Percentiles rank a stretch among this genome's conserved stretches.
Evolutionary conservation across 1,140 invertebrate genomes (phyloP).

Genomic region (Archivesica marissinica): DNA sequence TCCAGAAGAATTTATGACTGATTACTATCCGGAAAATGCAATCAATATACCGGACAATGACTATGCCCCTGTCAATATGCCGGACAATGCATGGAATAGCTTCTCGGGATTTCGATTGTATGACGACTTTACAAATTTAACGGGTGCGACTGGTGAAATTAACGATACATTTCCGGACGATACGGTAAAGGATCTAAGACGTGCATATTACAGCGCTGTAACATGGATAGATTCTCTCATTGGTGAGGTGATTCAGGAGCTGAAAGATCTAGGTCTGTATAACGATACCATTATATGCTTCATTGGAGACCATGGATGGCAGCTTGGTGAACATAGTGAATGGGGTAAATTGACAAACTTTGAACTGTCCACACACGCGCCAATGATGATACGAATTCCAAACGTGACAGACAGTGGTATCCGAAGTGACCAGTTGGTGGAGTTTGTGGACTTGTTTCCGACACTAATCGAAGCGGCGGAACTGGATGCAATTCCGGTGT

Average conservation of each 20-base stretch:
- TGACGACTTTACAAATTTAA: conserved; percentile 37
- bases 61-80: conserved; percentile 49
- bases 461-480: conserved; percentile 90
- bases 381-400: conserved; percentile 39
- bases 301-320: conserved; percentile 95
- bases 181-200: conserved; percentile 63
- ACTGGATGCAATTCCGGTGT: conserved; percentile 85
- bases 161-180: conserved; percentile 52
- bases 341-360: conserved; percentile 96
- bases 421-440: conserved; percentile 85
- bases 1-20: conserved; percentile 45
- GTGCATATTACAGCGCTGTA: conserved; percentile 90
- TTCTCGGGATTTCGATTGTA: conserved; percentile 35
- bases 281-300: conserved; percentile 91
- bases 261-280: conserved; percentile 85
- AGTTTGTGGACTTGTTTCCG: conserved; percentile 93
- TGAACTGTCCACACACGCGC: conserved; percentile 86
- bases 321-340: conserved; percentile 91
- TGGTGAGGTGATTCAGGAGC: conserved; percentile 88
- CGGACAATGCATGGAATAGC: conserved; percentile 59
- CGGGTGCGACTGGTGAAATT: conserved; percentile 33
- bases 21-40: conserved; percentile 46
- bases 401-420: conserved; percentile 22
- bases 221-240: conserved; percentile 91
- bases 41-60: conserved; percentile 40